Evolutionary conservation across 2,113 vertebrate genomes (phyloP), one percentile per base, ranked within the genome.

Genomic region (Bagarius yarrelli): DNA sequence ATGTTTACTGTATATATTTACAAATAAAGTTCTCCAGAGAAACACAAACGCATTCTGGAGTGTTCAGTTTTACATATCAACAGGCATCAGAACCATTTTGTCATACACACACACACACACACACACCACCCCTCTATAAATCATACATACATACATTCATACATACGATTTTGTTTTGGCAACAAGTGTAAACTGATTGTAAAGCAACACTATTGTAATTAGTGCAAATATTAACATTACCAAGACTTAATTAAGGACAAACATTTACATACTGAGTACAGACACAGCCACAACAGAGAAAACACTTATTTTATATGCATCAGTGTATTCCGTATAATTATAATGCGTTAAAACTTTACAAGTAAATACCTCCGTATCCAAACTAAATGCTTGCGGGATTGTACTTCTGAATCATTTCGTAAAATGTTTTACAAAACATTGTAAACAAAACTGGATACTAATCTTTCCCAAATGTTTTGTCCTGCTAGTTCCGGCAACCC

Each of bases 211-310:
- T 59, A 5, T 73, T 34, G 14, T 23, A 23, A 71, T 59, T 59
- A 81, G 79, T 74, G 70, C 79, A 81, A 73, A 73, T 61, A 74
- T 36, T 4, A 63, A 76, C 30, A 76, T 76, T 47, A 61, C 30
- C 55, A 60, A 61, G 34, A 59, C 25, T 23, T 63, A 6, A 56
- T 4, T 81, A 47, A 27, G 50, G 3, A 55, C 21, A 66, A 57
- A 19, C 63, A 12, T 27, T 50, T 36, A 21, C 21, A 63, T 25
- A 50, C 47, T 32, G 57, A 21, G 44, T 18, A 52, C 27, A 32
- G 52, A 15, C 30, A 44, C 52, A 18, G 55, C 60, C 36, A 44
- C 1, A 60, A 76, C 5, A 23, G 19, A 50, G 4, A 36, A 56
- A 66, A 32, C 63, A 55, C 13, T 57, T 44, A 0, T 13, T 40